Percentiles rank a stretch among this genome's conserved stretches.
phyloP scores from a whole-genome alignment of 2,888 invertebrate genomes.

The Himalopsyche japonica region DNA sequence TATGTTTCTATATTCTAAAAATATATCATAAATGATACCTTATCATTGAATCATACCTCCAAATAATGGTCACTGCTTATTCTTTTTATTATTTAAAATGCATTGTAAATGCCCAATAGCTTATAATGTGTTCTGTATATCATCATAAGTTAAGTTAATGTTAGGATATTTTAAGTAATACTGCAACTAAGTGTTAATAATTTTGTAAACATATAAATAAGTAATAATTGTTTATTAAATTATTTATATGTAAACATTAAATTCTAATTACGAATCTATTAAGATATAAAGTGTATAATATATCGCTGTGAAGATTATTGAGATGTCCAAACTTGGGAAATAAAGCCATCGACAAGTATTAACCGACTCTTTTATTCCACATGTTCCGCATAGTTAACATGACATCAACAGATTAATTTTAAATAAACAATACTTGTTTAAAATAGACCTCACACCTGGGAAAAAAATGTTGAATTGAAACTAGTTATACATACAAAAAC shows the following conservation, averaged over 20 bases:
- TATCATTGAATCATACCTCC: neutral
- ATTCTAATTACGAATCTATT: neutral
- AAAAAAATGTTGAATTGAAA: no score
- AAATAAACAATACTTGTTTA: no score
- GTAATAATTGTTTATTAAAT: conserved; percentile 20
- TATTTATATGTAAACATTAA: conserved; percentile 13
- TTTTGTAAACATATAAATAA: conserved; percentile 21
- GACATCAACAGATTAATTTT: neutral
- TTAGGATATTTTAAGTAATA: conserved; percentile 12
- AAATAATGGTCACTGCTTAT: neutral
- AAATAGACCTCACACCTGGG: no score
- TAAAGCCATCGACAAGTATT: neutral
- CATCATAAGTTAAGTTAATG: neutral
- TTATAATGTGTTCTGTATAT: neutral
- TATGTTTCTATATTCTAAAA: neutral
- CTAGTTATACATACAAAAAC: no score
- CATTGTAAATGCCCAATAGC: conserved; percentile 1
- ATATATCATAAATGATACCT: neutral
- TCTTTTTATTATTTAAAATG: neutral
- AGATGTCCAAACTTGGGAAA: conserved; percentile 1
- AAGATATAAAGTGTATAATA: neutral
- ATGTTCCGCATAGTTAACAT: neutral
- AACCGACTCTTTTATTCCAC: neutral
- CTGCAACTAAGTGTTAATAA: conserved; percentile 29
- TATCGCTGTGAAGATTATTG: neutral